Evolutionary conservation across 2,888 invertebrate genomes (phyloP).

Genomic region (Oxyscelio sp.): DNA sequence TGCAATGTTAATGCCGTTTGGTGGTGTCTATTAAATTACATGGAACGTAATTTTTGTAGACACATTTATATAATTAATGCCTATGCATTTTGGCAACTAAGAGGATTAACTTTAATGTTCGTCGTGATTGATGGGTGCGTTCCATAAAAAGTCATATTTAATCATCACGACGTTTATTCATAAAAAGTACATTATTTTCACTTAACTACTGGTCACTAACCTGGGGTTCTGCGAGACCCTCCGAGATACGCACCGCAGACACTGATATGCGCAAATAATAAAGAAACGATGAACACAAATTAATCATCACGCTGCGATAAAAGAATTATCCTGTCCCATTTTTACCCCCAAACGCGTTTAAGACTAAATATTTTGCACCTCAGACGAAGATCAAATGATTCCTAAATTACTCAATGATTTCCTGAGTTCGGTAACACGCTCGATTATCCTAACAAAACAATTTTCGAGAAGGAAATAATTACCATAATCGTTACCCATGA

Average conservation of each 20-base stretch:
- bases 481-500: slow-evolving; percentile 4
- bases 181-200: slow-evolving; percentile 52
- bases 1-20: slow-evolving; percentile 29
- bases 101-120: slow-evolving; percentile 1
- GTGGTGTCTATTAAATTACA: slow-evolving; percentile 32
- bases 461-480: slow-evolving; percentile 48
- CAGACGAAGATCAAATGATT: slow-evolving; percentile 53
- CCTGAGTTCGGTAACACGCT: slow-evolving; percentile 29
- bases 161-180: slow-evolving; percentile 30
- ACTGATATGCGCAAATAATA: slow-evolving; percentile 16
- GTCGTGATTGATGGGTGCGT: slow-evolving; percentile 18
- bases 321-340: slow-evolving; percentile 47
- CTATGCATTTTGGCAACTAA: neutral
- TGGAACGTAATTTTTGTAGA: slow-evolving; percentile 28
- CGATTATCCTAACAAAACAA: slow-evolving; percentile 45
- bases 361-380: slow-evolving; percentile 18
- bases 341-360: slow-evolving; percentile 22
- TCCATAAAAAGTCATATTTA: slow-evolving; percentile 26
- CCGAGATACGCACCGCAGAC: neutral
- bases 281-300: slow-evolving; percentile 29
- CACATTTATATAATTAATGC: slow-evolving; percentile 30
- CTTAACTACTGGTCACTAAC: slow-evolving; percentile 35
- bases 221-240: slow-evolving; percentile 34
- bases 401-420: slow-evolving; percentile 39
- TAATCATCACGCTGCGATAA: slow-evolving; percentile 30